Conservation (phyloP, 2,797 vertebrate genomes). For the Dendrocincla tyrannina region DNA sequence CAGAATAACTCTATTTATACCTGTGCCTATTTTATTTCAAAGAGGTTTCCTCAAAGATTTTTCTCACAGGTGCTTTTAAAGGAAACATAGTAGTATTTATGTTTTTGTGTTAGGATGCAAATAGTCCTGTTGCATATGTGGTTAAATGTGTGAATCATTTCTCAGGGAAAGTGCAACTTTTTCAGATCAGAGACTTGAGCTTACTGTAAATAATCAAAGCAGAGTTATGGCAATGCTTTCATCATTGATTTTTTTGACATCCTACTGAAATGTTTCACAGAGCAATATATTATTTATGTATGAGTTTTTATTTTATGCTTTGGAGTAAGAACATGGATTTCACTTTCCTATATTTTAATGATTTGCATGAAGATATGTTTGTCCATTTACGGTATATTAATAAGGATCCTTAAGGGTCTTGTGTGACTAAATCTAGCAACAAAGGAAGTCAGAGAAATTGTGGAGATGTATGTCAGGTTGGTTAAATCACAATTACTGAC, state of each 20-base stretch:
- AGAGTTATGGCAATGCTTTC: not conserved
- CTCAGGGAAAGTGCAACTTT: not conserved
- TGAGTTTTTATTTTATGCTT: not conserved
- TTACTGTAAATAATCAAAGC: not conserved
- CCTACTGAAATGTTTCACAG: not conserved
- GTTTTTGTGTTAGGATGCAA: not conserved
- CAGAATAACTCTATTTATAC: not conserved
- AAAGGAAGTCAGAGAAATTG: not conserved
- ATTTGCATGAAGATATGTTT: not conserved
- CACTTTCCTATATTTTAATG: not conserved
- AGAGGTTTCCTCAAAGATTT: not conserved
- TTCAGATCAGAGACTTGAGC: not conserved
- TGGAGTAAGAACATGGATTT: not conserved
- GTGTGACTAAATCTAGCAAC: not conserved
- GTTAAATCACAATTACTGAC: not conserved
- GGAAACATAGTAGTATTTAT: not conserved
- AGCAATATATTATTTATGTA: not conserved
- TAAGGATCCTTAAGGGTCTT: not conserved
- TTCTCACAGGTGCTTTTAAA: not conserved
- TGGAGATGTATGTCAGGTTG: fast-evolving
- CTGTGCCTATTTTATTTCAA: not conserved
- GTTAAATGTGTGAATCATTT: not conserved
- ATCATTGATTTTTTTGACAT: not conserved
- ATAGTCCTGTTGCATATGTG: not conserved
- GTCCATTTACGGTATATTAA: not conserved